Evolutionary conservation across 2,797 vertebrate genomes (phyloP), one percentile per base, ranked within the genome.

Genomic region (Sebastes taczanowskii): DNA sequence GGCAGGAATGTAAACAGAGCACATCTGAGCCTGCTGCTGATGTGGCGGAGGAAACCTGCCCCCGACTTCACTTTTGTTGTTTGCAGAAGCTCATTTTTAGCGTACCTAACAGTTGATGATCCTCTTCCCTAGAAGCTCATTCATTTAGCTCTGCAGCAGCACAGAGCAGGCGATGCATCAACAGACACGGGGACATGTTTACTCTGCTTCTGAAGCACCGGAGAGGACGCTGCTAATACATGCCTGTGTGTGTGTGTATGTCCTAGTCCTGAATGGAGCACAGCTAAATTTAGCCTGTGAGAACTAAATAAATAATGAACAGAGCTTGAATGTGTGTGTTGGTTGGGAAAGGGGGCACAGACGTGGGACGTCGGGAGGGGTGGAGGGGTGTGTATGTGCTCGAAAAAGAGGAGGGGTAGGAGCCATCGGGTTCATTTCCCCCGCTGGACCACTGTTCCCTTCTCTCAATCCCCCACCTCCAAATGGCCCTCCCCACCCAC

Each of bases 231-330:
- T 70, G 83, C 81, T 90, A 81, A 85, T 90, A 80, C 75, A 72
- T 77, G 84, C 56, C 49, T 81, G 46, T 64, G 69, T 80, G 46
- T 64, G 69, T 80, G 74, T 85, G 75, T 76, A 62, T 77, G 85
- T 84, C 82, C 58, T 63, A 65, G 71, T 81, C 86, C 85, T 94
- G 93, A 95, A 91, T 91, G 91, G 86, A 92, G 88, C 87, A 72
- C 3, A 64, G 78, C 88, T 95, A 95, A 92, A 94, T 94, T 91
- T 95, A 95, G 92, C 88, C 80, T 64, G 84, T 89, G 87, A 88
- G 89, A 90, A 86, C 90, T 93, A 93, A 94, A 95, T 94, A 95
- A 94, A 93, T 93, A 92, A 94, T 91, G 92, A 93, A 89, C 82
- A 81, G 85, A 67, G 82, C 81, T 75, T 73, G 30, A 18, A 76